These are phyloP conservation scores for Matsumurasca onukii DNA, from an alignment of 1,140 invertebrate genomes.

Conservation along the genomic window DNA sequence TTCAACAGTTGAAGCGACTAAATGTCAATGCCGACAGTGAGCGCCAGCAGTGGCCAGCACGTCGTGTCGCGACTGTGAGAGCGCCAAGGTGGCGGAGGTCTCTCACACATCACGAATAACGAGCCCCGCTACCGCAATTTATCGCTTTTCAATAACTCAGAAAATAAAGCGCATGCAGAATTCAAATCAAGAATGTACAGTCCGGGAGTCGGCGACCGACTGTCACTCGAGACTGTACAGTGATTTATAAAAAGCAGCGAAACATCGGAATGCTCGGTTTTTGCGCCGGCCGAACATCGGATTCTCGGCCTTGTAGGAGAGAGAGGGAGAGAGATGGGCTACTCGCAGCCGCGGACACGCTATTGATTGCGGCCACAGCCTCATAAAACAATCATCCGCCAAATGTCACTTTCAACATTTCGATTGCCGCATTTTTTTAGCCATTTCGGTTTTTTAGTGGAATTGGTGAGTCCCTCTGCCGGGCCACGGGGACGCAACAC, in stretches of 20 bases:
- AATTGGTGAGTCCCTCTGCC: no score
- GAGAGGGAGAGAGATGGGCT: constrained; percentile 5
- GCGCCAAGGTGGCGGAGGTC: no score
- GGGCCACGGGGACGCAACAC: no score
- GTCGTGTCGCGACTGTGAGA: no score
- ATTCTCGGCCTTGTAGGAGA: constrained; percentile 13
- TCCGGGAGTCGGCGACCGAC: not conserved
- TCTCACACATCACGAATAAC: no score
- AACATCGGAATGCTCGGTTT: constrained; percentile 27
- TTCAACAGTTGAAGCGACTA: no score
- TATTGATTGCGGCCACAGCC: not conserved
- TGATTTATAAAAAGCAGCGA: constrained; percentile 27
- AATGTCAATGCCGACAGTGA: no score
- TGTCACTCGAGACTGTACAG: constrained; percentile 14
- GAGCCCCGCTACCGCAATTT: constrained; percentile 9
- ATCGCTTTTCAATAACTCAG: constrained; percentile 26
- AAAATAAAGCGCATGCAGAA: constrained; percentile 25
- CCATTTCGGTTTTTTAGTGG: no score
- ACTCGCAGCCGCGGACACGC: not conserved
- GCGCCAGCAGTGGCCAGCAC: no score
- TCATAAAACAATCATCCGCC: constrained; percentile 19
- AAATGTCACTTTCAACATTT: no score
- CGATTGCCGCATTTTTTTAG: no score
- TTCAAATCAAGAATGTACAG: constrained; percentile 21
- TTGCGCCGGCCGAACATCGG: constrained; percentile 18